Percentiles rank a stretch among this genome's conserved stretches.
phyloP scores from a whole-genome alignment of 2,888 invertebrate species.

The Parthenolecanium corni region DNA sequence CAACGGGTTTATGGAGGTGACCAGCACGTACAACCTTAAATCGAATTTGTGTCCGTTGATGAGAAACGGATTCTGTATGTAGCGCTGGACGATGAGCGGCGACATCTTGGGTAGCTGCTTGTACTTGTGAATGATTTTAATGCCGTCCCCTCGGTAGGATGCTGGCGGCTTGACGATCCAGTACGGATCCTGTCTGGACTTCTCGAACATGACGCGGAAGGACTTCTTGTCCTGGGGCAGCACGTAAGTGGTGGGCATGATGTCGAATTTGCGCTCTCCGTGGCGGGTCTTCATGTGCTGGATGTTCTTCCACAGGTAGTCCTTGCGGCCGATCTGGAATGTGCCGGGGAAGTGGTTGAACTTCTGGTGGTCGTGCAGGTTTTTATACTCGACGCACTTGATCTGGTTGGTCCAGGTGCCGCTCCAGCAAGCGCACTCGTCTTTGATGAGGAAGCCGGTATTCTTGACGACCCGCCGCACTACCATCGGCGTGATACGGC shows the following conservation, averaged over 20 bases:
- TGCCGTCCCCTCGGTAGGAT: constrained; percentile 90
- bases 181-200: constrained; percentile 46
- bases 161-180: constrained; percentile 99
- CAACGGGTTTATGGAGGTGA: constrained; percentile 88
- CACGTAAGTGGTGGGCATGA: constrained; percentile 86
- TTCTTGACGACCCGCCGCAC: constrained; percentile 75
- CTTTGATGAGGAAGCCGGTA: constrained; percentile 72
- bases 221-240: constrained; percentile 74
- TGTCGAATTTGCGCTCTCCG: constrained; percentile 64
- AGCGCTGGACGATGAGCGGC: constrained; percentile 79
- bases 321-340: constrained; percentile 93
- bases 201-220: constrained; percentile 77
- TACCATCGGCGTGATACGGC: constrained; percentile 84
- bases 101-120: constrained; percentile 83
- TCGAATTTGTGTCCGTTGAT: constrained; percentile 96
- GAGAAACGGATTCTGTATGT: constrained; percentile 64
- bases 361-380: constrained; percentile 78
- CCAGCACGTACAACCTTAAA: constrained; percentile 84
- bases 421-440: constrained; percentile 80
- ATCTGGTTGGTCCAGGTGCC: constrained; percentile 98
- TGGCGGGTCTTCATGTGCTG: constrained; percentile 50
- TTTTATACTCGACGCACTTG: constrained; percentile 78
- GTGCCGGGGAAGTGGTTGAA: constrained; percentile 97
- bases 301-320: constrained; percentile 80
- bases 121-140: constrained; percentile 87